Conservation (phyloP, 2,888 invertebrate genomes). For the Drosophila tanythrix region DNA sequence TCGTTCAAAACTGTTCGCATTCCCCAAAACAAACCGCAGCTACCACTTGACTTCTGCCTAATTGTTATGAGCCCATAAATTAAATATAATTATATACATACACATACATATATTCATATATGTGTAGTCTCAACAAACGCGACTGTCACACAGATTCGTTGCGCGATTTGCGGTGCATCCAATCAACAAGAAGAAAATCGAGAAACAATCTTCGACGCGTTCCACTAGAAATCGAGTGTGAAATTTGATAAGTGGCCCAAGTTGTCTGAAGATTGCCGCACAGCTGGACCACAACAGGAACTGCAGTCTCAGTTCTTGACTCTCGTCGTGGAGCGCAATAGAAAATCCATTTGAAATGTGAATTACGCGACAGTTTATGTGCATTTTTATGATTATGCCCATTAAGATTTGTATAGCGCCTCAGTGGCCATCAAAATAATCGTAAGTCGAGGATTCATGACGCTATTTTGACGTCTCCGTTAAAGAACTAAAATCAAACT, state of each 20-base stretch:
- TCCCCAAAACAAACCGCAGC: conserved; percentile 17
- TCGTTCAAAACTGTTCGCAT: conserved; percentile 1
- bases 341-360: conserved; percentile 36
- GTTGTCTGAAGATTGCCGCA: conserved; percentile 55
- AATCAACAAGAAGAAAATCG: conserved; percentile 25
- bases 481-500: background rate
- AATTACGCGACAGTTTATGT: conserved; percentile 54
- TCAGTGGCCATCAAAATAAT: conserved; percentile 33
- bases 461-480: background rate
- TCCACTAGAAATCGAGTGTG: conserved; percentile 66
- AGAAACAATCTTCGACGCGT: conserved; percentile 33
- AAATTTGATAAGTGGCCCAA: conserved; percentile 68
- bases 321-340: conserved; percentile 11
- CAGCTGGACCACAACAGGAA: conserved; percentile 39
- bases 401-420: conserved; percentile 49
- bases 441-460: conserved; percentile 14
- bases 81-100: conserved; percentile 5
- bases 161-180: conserved; percentile 33
- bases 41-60: conserved; percentile 53
- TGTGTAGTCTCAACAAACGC: conserved; percentile 16
- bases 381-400: conserved; percentile 54
- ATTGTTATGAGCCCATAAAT: conserved; percentile 53
- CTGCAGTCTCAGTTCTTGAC: conserved; percentile 4
- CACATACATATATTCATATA: background rate
- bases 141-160: conserved; percentile 45